These are phyloP conservation scores for Craseonycteris thonglongyai DNA, from an alignment of 2,113 vertebrate species.

Conservation along the genomic window DNA sequence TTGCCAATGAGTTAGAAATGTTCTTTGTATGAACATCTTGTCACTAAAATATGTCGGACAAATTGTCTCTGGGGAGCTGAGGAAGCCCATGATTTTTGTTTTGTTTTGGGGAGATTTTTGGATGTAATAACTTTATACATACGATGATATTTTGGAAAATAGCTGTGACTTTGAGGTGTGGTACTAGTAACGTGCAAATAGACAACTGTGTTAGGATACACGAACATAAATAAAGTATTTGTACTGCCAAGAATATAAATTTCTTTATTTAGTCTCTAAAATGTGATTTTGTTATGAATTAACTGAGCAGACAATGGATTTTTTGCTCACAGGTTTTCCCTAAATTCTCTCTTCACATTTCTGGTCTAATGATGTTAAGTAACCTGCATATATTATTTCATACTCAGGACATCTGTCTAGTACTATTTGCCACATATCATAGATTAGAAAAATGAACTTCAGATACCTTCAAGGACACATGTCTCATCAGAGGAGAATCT, in stretches of 20 bases:
- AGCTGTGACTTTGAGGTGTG: background rate
- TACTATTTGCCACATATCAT: background rate
- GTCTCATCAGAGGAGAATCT: background rate
- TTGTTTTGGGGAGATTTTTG: background rate
- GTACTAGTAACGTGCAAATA: background rate
- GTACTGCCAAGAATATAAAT: background rate
- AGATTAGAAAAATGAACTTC: background rate
- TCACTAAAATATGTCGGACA: background rate
- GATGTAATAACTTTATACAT: background rate
- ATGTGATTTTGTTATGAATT: background rate
- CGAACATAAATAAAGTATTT: background rate
- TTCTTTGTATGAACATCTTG: background rate
- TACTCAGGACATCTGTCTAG: background rate
- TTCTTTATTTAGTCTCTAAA: background rate
- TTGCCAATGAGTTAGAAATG: background rate
- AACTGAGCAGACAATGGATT: background rate
- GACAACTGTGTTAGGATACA: background rate
- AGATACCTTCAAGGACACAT: background rate
- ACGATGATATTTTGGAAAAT: background rate
- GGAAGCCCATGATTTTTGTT: background rate
- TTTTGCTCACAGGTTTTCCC: background rate
- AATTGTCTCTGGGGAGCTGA: background rate
- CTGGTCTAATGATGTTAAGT: background rate
- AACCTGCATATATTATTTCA: background rate
- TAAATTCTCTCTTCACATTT: background rate